Conservation (phyloP, 2,113 vertebrate species). For the Orcinus orca region DNA sequence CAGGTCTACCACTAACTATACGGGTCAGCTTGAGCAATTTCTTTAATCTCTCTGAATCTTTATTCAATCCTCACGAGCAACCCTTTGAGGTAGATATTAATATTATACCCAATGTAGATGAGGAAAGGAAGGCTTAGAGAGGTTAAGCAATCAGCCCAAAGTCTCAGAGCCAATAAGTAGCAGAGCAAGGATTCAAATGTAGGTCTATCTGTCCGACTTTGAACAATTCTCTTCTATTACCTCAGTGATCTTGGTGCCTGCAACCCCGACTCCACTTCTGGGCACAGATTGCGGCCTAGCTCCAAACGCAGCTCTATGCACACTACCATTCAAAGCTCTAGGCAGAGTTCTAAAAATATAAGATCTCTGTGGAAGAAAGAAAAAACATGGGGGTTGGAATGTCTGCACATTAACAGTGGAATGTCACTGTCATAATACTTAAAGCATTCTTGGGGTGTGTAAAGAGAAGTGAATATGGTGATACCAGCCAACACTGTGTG, state of each 20-base stretch:
- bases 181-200: constrained; percentile 5
- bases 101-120: neutral
- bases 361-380: constrained; percentile 39
- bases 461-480: neutral
- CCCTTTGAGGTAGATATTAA: neutral
- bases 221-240: constrained; percentile 33
- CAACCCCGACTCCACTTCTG: neutral
- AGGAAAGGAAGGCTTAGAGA: constrained; percentile 3
- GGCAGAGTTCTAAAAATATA: neutral
- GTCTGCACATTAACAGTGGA: neutral
- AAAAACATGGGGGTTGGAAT: neutral
- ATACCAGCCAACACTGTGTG: neutral
- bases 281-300: fast-evolving
- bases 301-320: neutral
- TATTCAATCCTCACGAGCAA: neutral
- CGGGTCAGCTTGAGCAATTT: neutral
- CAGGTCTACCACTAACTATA: neutral
- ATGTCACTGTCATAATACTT: neutral
- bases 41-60: neutral
- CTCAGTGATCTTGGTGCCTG: neutral
- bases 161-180: neutral
- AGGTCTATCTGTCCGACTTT: neutral
- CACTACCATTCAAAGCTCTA: neutral
- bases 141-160: neutral
- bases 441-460: neutral